Base-by-base conservation (phyloP, 1,140 invertebrate species). In the Scaptomyza pallida region DNA sequence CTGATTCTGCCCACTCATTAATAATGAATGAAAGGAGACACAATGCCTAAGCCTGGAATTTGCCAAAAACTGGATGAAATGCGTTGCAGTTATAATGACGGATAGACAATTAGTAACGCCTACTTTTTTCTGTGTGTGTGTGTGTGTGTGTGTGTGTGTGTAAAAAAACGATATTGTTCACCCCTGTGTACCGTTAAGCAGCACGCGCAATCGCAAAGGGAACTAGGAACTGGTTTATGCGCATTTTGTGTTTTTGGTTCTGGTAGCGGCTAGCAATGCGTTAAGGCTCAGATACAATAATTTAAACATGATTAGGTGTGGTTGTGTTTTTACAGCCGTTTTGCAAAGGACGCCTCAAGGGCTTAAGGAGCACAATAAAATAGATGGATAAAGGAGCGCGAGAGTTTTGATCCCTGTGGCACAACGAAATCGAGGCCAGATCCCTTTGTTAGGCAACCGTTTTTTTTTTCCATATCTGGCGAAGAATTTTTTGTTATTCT, bases 301-400 rank as follows among this genome's bases (percentile, higher is more conserved):
- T 90, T 90, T 90, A 90, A 90, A 90, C 89, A 90, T 90, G 89
- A 90, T 90, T 90, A 90, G 86, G 86, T 79, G 70, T 78, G 82
- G 74, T 78, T 80, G 73, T 90, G 89, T 90, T 90, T 90, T 90
- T 81, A 89, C 89, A 90, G 89, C 89, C 59, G 57, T 71, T n/a
- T n/a, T 62, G 61, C 37, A 35, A 30, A 65, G 52, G 79, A 37
- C 43, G 73, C 72, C 78, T 75, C 68, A 60, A 86, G 77, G 81
- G 78, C 82, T 88, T 86, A 88, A 59, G 19, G 59, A 52, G 54
- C 50, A 75, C 61, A 83, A 81, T 71, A 64, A 77, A 71, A 54
- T 56, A 43, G 17, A 21, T 43, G 17, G 37, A 67, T 45, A 62
- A 40, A 50, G 16, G 45, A 51, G 13, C 45, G 19, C 8, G 41